Base-by-base conservation (phyloP, 2,888 invertebrate genomes). In the Nesidiocoris tenuis region DNA sequence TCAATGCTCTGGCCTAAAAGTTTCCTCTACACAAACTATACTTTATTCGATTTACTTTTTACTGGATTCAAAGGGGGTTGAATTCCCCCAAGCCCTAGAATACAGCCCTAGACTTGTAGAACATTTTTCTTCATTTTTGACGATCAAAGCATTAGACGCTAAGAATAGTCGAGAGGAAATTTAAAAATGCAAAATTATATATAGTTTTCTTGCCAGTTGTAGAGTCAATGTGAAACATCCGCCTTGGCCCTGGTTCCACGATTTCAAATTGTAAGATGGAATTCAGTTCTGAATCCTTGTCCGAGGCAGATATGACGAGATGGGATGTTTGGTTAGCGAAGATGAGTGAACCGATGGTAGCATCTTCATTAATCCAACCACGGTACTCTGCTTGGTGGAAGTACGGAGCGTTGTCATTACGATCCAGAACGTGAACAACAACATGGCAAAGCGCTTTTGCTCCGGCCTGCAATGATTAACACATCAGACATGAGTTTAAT, bases 281-380 rank as follows among this genome's bases (percentile, higher is more conserved):
- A 85, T 97, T 93, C 66, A 91, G 87, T 81, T 94, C 91, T 57
- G 93, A 91, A 86, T 98, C 98, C 0, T 86, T 88, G 84, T 98
- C 98, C 76, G 86, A 86, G 0, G 95, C 94, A 81, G 88, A 89
- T 76, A 98, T 89, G 72, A 96, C 94, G 74, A 98, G 86, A 57
- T 96, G 96, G 55, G 86, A 85, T 80, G 89, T 90, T 9, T 85
- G 85, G 79, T 88, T 87, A 17, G 88, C 87, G 61, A 91, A 84
- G 64, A 94, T 91, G 76, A 94, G 86, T 61, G 92, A 91, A 78
- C 90, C 91, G 76, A 90, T 85, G 22, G 87, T 86, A 1, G 90
- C 90, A 21, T 91, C 88, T 85, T 95, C 95, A 66, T 90, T 89
- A 77, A 93, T 89, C 81, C 87, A 87, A n/a, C 93, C 94, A 79